phyloP scores from a whole-genome alignment of 2,113 vertebrate genomes.

The Forbesichthys papilliferus region DNA sequence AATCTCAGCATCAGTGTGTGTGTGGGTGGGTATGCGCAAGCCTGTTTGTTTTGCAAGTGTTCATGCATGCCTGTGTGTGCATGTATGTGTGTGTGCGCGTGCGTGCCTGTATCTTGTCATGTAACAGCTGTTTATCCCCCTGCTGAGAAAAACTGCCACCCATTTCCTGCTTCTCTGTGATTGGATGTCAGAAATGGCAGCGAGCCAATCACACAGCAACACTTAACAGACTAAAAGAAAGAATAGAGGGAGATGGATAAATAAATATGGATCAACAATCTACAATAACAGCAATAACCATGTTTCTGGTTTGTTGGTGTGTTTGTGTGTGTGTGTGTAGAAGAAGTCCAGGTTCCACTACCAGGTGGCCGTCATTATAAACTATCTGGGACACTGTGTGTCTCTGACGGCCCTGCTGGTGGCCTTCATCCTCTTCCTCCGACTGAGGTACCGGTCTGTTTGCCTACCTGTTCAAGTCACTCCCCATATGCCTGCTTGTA shows the following conservation, averaged over 20 bases:
- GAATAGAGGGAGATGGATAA: no score
- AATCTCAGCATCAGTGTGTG: background rate
- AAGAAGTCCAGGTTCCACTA: constrained; percentile 87
- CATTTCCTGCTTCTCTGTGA: no score
- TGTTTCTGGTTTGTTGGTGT: background rate
- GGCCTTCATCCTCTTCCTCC: constrained; percentile 87
- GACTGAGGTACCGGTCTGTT: constrained; percentile 78
- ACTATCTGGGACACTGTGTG: constrained; percentile 83
- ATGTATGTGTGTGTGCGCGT: background rate
- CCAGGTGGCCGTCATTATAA: constrained; percentile 69
- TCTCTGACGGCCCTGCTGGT: constrained; percentile 83
- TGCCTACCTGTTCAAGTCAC: background rate
- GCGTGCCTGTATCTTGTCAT: background rate
- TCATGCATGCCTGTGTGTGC: background rate
- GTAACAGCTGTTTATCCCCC: background rate
- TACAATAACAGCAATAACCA: background rate
- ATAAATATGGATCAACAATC: no score
- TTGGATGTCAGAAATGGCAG: no score
- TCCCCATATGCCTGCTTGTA: no score
- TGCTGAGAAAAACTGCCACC: no score
- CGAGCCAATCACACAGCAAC: no score
- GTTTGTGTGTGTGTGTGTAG: constrained; percentile 53
- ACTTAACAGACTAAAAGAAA: no score
- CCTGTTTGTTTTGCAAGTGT: background rate
- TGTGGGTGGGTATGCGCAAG: background rate